Evolutionary conservation across 2,888 invertebrate species (phyloP).

Genomic region (Eupithecia abbreviata): DNA sequence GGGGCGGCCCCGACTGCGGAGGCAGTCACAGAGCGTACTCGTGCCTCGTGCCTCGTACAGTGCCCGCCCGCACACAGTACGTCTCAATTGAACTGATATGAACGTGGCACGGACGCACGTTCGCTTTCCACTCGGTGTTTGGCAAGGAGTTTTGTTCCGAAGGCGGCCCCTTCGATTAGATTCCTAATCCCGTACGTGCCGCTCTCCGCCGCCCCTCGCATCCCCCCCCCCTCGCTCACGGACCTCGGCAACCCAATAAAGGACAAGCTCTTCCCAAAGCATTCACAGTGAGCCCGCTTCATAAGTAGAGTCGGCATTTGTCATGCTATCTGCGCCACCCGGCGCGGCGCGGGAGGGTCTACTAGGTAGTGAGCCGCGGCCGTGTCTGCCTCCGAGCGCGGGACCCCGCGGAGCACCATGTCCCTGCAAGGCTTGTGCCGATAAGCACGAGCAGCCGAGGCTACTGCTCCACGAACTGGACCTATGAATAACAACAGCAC

Average conservation of each 20-base stretch:
- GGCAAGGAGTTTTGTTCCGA: background rate
- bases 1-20: no score
- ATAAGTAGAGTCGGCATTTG: background rate
- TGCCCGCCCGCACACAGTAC: background rate
- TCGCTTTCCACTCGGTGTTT: background rate
- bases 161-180: background rate
- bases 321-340: background rate
- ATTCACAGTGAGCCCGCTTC: background rate
- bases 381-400: no score
- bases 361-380: no score
- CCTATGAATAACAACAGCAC: constrained; percentile 38
- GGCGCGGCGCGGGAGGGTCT: no score
- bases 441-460: background rate
- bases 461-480: background rate
- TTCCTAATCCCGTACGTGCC: background rate
- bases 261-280: background rate
- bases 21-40: no score
- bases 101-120: background rate
- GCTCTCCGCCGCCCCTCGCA: background rate
- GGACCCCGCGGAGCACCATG: no score
- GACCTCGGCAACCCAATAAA: background rate
- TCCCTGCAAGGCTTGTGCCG: background rate
- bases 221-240: background rate
- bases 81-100: background rate
- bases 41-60: no score